Conservation (phyloP, 2,113 vertebrate species). For the Chionomys nivalis region DNA sequence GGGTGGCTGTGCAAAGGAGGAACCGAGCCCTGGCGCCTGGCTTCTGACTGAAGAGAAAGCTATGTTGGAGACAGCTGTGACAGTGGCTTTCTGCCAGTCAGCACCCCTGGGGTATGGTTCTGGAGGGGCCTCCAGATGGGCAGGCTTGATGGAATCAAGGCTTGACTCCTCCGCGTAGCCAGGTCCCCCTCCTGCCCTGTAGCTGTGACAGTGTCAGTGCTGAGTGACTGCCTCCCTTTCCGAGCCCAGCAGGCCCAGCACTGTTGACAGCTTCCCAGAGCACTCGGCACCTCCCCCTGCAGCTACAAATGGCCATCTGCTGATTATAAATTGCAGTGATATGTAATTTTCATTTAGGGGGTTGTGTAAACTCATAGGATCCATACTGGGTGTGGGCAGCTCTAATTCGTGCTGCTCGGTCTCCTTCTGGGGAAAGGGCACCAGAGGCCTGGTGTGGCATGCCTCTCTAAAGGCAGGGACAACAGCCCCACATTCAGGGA, state of each 20-base stretch:
- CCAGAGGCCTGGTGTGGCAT: neutral
- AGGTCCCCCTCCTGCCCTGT: neutral
- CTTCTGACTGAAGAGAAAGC: neutral
- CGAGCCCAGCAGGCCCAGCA: neutral
- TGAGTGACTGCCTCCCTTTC: neutral
- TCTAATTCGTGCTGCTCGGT: neutral
- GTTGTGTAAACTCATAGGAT: neutral
- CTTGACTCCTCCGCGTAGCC: neutral
- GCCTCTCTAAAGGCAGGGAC: neutral
- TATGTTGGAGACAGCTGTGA: fast-evolving
- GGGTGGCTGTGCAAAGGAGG: neutral
- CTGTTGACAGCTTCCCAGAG: neutral
- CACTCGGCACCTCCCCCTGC: neutral
- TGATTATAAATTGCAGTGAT: conserved; percentile 23
- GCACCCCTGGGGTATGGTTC: neutral
- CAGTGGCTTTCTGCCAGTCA: neutral
- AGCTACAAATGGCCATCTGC: neutral
- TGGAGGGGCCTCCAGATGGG: neutral
- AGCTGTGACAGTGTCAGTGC: fast-evolving
- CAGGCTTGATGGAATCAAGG: neutral
- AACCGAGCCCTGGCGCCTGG: neutral
- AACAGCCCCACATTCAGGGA: neutral
- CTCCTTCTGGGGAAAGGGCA: neutral
- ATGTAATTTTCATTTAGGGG: conserved; percentile 24
- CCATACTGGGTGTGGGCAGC: neutral